Evolutionary conservation across 2,888 invertebrate genomes (phyloP).

Genomic region (Hypselothyrea guttata): DNA sequence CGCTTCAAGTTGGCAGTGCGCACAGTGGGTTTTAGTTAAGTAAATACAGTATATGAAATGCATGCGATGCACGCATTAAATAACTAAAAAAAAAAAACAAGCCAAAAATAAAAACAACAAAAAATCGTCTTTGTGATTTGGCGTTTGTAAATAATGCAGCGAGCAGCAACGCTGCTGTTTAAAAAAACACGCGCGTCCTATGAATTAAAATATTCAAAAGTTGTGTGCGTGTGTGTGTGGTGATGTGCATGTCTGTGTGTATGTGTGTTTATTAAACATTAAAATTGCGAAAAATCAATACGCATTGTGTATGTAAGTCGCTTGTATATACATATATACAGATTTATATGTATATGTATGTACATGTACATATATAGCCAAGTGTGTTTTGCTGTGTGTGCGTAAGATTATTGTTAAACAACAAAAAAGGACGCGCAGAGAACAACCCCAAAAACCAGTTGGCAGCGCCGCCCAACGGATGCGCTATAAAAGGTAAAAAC

Average conservation of each 20-base stretch:
- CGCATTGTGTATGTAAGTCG: constrained; percentile 31
- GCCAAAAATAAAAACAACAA: too few relatives aligned
- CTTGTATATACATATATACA: constrained; percentile 1
- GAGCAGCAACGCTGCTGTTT: constrained; percentile 10
- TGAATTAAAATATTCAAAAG: constrained; percentile 53
- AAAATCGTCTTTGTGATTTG: constrained; percentile 5
- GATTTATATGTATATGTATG: constrained; percentile 21
- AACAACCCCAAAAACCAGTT: constrained; percentile 11
- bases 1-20: constrained; percentile 62
- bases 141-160: constrained; percentile 6
- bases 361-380: too few relatives aligned
- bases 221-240: constrained; percentile 37
- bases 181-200: constrained; percentile 59
- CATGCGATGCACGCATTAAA: too few relatives aligned
- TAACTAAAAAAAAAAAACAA: too few relatives aligned
- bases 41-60: constrained; percentile 40
- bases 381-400: too few relatives aligned
- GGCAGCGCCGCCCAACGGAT: constrained; percentile 28
- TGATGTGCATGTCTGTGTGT: constrained; percentile 15
- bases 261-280: constrained; percentile 54
- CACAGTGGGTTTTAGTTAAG: constrained; percentile 54
- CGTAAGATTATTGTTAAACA: constrained; percentile 55
- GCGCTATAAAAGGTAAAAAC: constrained; percentile 33
- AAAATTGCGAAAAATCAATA: constrained; percentile 63
- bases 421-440: constrained; percentile 49